Conservation (phyloP, 2,113 vertebrate species). For the Pandion haliaetus region DNA sequence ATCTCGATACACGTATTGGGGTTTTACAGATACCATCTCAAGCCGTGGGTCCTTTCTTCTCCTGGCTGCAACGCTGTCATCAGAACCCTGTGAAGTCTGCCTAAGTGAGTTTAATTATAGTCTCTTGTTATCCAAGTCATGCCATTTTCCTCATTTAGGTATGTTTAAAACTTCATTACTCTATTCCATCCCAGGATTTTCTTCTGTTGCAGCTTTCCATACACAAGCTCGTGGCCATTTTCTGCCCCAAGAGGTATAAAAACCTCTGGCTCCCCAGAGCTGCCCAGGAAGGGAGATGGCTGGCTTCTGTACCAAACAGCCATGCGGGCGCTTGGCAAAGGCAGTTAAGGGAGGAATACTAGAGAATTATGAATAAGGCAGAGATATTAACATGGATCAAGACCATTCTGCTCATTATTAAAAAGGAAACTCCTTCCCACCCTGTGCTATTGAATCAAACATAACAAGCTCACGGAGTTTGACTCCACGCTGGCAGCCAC, state of each 20-base stretch:
- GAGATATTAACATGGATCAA: not conserved
- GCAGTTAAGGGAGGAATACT: not conserved
- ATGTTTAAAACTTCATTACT: not conserved
- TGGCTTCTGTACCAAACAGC: not conserved
- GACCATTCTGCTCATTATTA: not conserved
- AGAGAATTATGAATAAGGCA: not conserved
- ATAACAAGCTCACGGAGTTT: accelerated
- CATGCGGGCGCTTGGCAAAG: accelerated
- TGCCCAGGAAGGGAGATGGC: not conserved
- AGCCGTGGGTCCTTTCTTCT: not conserved
- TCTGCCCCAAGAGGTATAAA: not conserved
- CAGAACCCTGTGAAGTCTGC: not conserved
- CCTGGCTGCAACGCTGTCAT: not conserved
- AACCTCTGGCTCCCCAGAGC: not conserved
- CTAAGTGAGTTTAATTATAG: not conserved
- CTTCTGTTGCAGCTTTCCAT: not conserved
- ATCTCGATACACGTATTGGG: accelerated
- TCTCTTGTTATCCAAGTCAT: not conserved
- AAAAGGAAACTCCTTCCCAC: not conserved
- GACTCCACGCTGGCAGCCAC: not conserved
- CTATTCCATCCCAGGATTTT: not conserved
- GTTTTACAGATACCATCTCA: not conserved
- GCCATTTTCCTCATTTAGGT: not conserved
- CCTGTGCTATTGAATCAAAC: not conserved
- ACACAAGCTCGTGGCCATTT: not conserved